Base-by-base conservation (phyloP, 2,113 vertebrate species). In the Phalacrocorax pelagicus region DNA sequence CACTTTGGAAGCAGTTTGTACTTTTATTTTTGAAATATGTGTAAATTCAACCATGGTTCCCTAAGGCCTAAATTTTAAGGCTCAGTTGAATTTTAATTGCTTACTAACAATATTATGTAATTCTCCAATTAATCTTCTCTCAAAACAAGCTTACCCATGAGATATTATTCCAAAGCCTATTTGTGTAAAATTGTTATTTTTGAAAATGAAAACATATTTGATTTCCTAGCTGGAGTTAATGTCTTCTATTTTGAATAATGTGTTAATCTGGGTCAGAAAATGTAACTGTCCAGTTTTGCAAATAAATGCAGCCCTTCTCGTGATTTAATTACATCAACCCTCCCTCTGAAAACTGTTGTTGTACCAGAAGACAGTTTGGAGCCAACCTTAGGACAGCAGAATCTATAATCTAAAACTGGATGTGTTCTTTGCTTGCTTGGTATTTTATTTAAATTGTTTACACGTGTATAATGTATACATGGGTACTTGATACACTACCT, bases 61-160 rank as follows among this genome's bases (percentile, higher is more conserved):
- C 87, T 69, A 78, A 93, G 81, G 72, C 88, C 42, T 74, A 93
- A 92, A 97, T 96, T 81, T 88, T 94, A 95, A 96, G 83, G 78
- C 85, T 96, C 63, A 58, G 87, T 81, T 97, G 91, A 96, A 94
- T 94, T 96, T 97, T 97, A 97, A 96, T 96, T 96, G 88, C 81
- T 92, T 95, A 90, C 81, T 95, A 95, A 96, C 71, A 93, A 63
- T 63, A 47, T 73, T 90, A 91, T 83, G 88, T 89, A 94, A 89
- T 96, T 96, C 69, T 90, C n/a, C 63, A 91, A 93, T 91, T 94
- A 93, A 92, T 94, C 81, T 94, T 93, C 92, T 89, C 83, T 95
- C 70, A 79, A 97, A 94, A 89, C 30, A 90, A 91, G 75, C 18
- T 94, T 92, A 92, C 87, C 79, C 91, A 71, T 72, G 88, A 94